Evolutionary conservation across 2,888 invertebrate species (phyloP), one percentile per base, ranked within the genome.

Genomic region (Erynnis tages): DNA sequence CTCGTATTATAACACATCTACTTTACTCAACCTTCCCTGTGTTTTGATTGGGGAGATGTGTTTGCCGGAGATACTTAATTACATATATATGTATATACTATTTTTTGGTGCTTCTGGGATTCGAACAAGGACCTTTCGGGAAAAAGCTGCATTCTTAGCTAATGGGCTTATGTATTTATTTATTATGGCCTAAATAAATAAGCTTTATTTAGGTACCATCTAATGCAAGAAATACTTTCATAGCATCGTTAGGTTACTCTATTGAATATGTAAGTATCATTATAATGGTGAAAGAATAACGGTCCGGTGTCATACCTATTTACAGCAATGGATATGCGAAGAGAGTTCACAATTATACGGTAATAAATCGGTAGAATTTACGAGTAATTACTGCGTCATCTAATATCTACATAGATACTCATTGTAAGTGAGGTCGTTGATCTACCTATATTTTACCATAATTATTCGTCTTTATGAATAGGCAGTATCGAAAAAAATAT

Each of bases 301-400:
- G 69, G 73, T 68, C 44, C 17, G 54, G 38, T 61, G 58, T 60
- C 61, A 52, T 56, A 56, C 53, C 61, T 62, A 58, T 63, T 66
- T 66, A 59, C 62, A 52, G 61, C 62, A 57, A 58, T 64, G 54
- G 49, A 61, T 57, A 61, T 47, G 52, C 7, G 65, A 62, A n/a
- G 63, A 56, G 66, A 63, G 65, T 66, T 65, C 61, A 61, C 65
- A 69, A 75, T 74, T 71, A 74, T 63, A 74, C 68, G 70, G 63
- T 60, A 67, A 63, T 73, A 68, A 73, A 43, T 53, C 44, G 41
- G 41, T 32, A 49, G 34, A 49, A 58, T 46, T 45, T 37, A 30
- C 19, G 48, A 30, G 48, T 48, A 53, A 55, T 52, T 48, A 46
- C 25, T 2, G 16, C 17, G 34, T 19, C 30, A 23, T 49, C 25